Evolutionary conservation across 2,888 invertebrate species (phyloP).

Genomic region (Sinopyrophorus schimmeli): DNA sequence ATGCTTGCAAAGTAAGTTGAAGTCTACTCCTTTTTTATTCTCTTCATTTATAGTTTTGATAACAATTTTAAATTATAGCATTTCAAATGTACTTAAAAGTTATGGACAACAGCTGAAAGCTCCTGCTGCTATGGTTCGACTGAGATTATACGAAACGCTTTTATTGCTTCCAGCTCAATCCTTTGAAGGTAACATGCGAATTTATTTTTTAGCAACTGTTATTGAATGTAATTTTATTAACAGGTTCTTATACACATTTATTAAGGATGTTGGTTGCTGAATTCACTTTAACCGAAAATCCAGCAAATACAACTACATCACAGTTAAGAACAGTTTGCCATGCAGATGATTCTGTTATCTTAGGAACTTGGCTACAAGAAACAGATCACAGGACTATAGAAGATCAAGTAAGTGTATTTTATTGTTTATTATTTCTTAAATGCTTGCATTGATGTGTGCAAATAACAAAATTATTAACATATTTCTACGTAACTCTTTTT

Average conservation of each 20-base stretch:
- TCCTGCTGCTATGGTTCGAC: slow-evolving; percentile 88
- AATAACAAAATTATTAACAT: too few relatives aligned
- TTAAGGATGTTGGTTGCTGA: slow-evolving; percentile 92
- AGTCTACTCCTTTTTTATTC: background rate
- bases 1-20: slow-evolving; percentile 86
- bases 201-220: too few relatives aligned
- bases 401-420: slow-evolving; percentile 76
- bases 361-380: slow-evolving; percentile 95
- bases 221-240: background rate
- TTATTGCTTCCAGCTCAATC: slow-evolving; percentile 75
- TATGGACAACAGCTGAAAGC: slow-evolving; percentile 94
- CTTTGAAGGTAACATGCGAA: slow-evolving; percentile 71
- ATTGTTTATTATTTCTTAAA: too few relatives aligned
- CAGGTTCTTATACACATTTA: slow-evolving; percentile 81
- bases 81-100: slow-evolving; percentile 81
- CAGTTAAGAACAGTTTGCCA: slow-evolving; percentile 81
- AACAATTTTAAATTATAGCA: slow-evolving; percentile 59
- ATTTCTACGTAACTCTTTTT: too few relatives aligned
- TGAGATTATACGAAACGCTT: slow-evolving; percentile 89
- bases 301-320: slow-evolving; percentile 88
- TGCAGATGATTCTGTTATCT: slow-evolving; percentile 85
- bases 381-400: slow-evolving; percentile 96
- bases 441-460: background rate
- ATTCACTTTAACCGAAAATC: slow-evolving; percentile 92
- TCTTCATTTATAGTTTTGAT: too few relatives aligned